phyloP scores from a whole-genome alignment of 2,113 vertebrate genomes.

The Menidia beryllina region DNA sequence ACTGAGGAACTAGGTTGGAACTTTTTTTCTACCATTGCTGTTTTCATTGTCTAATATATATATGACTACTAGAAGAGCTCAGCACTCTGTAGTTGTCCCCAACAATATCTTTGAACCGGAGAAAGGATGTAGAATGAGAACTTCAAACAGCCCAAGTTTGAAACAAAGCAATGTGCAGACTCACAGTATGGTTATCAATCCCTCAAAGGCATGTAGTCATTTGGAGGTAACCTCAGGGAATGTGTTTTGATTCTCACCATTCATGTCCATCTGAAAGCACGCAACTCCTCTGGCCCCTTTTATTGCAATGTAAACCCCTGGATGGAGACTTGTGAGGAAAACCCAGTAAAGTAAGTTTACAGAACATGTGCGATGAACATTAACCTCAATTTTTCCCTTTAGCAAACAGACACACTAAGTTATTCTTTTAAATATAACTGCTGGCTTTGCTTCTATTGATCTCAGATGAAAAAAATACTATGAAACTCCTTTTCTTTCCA shows the following conservation, averaged over 20 bases:
- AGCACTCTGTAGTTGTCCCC: conserved; percentile 38
- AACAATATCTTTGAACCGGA: conserved; percentile 33
- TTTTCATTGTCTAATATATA: conserved; percentile 42
- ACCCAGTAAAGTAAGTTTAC: conserved; percentile 26
- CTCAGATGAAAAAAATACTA: conserved; percentile 34
- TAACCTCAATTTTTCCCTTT: conserved; percentile 49
- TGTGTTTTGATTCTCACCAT: conserved; percentile 61
- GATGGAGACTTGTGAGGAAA: conserved; percentile 43
- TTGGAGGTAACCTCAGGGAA: conserved; percentile 25
- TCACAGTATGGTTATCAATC: conserved; percentile 33
- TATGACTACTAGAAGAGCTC: conserved; percentile 18
- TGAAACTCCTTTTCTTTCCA: conserved; percentile 29
- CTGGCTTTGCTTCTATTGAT: conserved; percentile 41
- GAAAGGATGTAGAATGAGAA: conserved; percentile 56
- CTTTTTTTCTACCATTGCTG: conserved; percentile 42
- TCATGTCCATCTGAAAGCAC: conserved; percentile 43
- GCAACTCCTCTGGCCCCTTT: conserved; percentile 62
- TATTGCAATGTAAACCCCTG: conserved; percentile 64
- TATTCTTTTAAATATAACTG: conserved; percentile 57
- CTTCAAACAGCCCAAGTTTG: conserved; percentile 47
- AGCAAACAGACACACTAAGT: conserved; percentile 55
- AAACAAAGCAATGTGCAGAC: conserved; percentile 43
- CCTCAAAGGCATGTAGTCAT: conserved; percentile 44
- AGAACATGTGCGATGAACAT: conserved; percentile 72
- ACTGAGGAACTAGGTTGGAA: conserved; percentile 38